A percentile compares a stretch with the other conserved stretches of the same genome.
These are phyloP conservation scores for Hybognathus amarus DNA, from an alignment of 2,797 vertebrate species.

Conservation along the genomic window DNA sequence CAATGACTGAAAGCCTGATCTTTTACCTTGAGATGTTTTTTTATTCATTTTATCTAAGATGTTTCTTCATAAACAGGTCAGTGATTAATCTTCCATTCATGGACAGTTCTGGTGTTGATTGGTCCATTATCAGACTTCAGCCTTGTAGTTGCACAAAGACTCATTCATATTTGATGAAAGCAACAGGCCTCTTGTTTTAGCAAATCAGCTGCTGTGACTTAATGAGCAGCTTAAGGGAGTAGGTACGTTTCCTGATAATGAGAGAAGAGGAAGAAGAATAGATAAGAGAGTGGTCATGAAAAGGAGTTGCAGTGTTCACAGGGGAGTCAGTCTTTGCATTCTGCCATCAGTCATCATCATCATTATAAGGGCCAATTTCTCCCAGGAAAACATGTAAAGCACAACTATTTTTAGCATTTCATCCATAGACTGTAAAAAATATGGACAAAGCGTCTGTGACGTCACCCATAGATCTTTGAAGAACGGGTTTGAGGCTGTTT, in stretches of 20 bases:
- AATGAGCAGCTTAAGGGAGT: conserved; percentile 25
- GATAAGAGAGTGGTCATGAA: conserved; percentile 27
- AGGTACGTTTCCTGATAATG: conserved; percentile 7
- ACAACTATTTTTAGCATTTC: neutral
- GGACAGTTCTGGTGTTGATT: neutral
- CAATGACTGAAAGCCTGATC: neutral
- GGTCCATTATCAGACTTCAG: conserved; percentile 10
- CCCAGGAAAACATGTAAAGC: neutral
- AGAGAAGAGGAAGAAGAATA: conserved; percentile 27
- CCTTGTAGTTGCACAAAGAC: neutral
- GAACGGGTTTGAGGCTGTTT: no score
- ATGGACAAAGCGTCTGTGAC: no score
- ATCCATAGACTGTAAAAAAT: no score
- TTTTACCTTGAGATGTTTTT: neutral
- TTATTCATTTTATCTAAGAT: neutral
- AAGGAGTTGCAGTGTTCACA: conserved; percentile 28
- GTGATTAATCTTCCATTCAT: conserved; percentile 15
- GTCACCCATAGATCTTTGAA: no score
- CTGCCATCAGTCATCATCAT: neutral
- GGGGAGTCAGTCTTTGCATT: conserved; percentile 2
- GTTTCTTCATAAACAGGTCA: neutral
- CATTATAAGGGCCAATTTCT: conserved; percentile 7
- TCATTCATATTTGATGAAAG: neutral
- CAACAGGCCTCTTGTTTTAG: conserved; percentile 19
- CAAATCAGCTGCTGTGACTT: neutral